Base-by-base conservation (phyloP, 2,113 vertebrate genomes). In the Talpa occidentalis region DNA sequence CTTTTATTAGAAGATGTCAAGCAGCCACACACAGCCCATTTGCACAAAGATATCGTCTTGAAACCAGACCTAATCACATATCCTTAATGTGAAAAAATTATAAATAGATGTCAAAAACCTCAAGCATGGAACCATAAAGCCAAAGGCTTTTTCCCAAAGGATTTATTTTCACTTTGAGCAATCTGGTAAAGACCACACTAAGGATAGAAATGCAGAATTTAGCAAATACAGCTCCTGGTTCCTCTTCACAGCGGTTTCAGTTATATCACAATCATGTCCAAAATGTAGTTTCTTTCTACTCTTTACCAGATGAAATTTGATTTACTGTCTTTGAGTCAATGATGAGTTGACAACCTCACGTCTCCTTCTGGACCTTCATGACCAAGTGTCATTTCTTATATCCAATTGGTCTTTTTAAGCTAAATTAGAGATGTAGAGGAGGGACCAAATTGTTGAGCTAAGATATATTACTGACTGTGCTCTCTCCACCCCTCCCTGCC, bases 281-380 rank as follows among this genome's bases (percentile, higher is more conserved):
- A 88, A 76, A 72, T 78, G 60, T 60, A 62, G 40, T 54, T 60
- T 77, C n/a, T 78, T 73, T 70, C 37, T 91, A 60, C 22, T 69
- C 64, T 56, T 92, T 80, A 62, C 28, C 40, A 72, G 47, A 54
- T 66, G 79, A 60, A 84, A 91, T 76, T 40, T 74, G 21, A 66
- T 91, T 72, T 84, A 88, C 22, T 70, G 37, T n/a, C 26, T 93
- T 14, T 21, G 67, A 85, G 47, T 94, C 74, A 67, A 67, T 60
- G 52, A 26, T 93, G 40, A 79, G 28, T 16, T 66, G 60, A 91
- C 15, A 80, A 85, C n/a, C 64, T 72, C 70, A 40, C 78, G 64
- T 86, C 80, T 56, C 54, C 54, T 80, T 52, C 19, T 37, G 82
- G 79, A 32, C 49, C 19, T 47, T 49, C 78, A 15, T 32, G 17